phyloP scores from a whole-genome alignment of 2,113 vertebrate species.

The Arizona elegans region DNA sequence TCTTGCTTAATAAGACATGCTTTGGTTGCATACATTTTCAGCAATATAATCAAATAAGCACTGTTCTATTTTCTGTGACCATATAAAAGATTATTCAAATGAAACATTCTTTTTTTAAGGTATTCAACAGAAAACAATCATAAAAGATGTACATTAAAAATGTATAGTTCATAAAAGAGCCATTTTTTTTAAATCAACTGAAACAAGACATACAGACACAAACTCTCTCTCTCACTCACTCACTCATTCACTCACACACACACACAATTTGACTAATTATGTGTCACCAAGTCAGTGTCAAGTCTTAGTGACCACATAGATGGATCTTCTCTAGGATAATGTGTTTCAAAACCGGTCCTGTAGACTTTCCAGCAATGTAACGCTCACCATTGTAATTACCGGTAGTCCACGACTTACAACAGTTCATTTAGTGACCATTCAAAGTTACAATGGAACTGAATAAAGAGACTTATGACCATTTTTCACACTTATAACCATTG shows the following conservation, averaged over 20 bases:
- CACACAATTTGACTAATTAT: no score
- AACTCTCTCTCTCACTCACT: no score
- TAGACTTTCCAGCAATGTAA: background rate
- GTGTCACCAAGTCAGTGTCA: background rate
- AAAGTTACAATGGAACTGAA: background rate
- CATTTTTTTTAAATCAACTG: background rate
- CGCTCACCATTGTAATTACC: background rate
- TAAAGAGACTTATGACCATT: background rate
- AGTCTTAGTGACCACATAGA: background rate
- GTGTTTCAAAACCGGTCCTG: background rate
- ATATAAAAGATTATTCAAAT: no score
- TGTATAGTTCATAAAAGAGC: background rate
- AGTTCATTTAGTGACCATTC: background rate
- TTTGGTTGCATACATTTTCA: background rate
- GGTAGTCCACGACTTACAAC: background rate
- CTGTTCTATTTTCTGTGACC: no score
- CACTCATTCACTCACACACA: no score
- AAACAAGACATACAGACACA: no score
- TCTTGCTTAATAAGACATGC: background rate
- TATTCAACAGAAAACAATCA: background rate
- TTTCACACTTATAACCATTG: background rate
- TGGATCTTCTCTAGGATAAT: background rate
- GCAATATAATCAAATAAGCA: no score
- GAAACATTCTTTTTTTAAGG: background rate
- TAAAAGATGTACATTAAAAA: no score